Evolutionary conservation across 1,140 invertebrate species (phyloP), one percentile per base, ranked within the genome.

Genomic region (Elysia chlorotica): DNA sequence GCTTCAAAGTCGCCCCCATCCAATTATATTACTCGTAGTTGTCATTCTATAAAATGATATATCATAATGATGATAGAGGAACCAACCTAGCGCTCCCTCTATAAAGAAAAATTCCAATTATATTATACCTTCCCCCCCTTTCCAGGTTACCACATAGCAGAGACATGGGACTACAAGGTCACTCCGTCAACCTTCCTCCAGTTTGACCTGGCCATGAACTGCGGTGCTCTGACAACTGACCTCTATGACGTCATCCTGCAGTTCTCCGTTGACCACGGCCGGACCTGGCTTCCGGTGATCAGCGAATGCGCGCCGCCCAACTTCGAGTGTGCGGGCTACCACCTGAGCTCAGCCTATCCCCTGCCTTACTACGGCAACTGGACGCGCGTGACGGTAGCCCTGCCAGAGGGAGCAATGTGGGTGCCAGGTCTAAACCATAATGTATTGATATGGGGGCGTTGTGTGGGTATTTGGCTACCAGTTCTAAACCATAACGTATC

Each of bases 101-200:
- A n/a, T n/a, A n/a, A n/a, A n/a, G n/a, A n/a, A n/a, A n/a, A n/a
- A n/a, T n/a, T n/a, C n/a, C n/a, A n/a, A n/a, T n/a, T n/a, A n/a
- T n/a, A n/a, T n/a, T n/a, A n/a, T n/a, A n/a, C n/a, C n/a, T n/a
- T n/a, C n/a, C n/a, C n/a, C n/a, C n/a, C n/a, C n/a, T n/a, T n/a
- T n/a, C 17, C 67, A 83, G 82, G 73, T 35, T 61, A 77, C 28
- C 74, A 84, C 59, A 88, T 84, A 77, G 88, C 87, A 25, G 88
- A 88, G 74, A 89, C 88, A 0, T 88, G 88, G 86, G 88, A 89
- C 71, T 87, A 86, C 65, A 78, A 85, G 48, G 82, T 88, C 23
- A 85, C 81, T 21, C 82, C 84, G 5, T 84, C 88, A 10, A 86
- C 85, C 10, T 88, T 89, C 65, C 77, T 89, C 0, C 88, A 89